A percentile compares a stretch with the other conserved stretches of the same genome.
Conservation (phyloP, 2,797 vertebrate genomes). For the Chiloscyllium punctatum region DNA sequence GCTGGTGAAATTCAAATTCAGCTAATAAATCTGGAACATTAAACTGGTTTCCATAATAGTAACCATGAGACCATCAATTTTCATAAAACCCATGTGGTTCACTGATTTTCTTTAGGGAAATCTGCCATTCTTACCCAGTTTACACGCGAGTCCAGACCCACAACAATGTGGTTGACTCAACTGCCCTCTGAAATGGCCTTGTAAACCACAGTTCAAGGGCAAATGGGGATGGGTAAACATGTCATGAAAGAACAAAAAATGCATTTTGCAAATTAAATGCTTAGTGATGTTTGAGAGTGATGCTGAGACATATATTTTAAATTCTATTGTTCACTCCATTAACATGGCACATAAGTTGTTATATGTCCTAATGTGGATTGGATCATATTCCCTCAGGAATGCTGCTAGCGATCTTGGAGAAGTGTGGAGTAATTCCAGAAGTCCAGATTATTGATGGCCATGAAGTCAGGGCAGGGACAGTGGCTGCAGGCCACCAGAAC, state of each 20-base stretch:
- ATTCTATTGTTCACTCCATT: background rate
- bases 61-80: too few relatives aligned
- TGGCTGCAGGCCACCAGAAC: slow-evolving; percentile 93
- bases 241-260: background rate
- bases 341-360: background rate
- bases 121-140: too few relatives aligned
- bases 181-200: too few relatives aligned
- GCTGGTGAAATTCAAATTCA: too few relatives aligned
- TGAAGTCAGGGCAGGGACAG: slow-evolving; percentile 78
- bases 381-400: slow-evolving; percentile 61
- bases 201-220: too few relatives aligned
- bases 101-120: too few relatives aligned
- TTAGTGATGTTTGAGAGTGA: background rate
- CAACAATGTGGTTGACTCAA: too few relatives aligned
- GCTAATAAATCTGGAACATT: too few relatives aligned
- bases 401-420: slow-evolving; percentile 84
- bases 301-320: background rate
- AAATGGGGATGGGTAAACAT: too few relatives aligned
- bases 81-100: too few relatives aligned
- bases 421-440: slow-evolving; percentile 78
- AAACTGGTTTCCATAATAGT: too few relatives aligned
- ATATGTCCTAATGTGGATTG: background rate
- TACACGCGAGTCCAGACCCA: too few relatives aligned
- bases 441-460: slow-evolving; percentile 70
- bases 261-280: background rate